Evolutionary conservation across 2,797 vertebrate genomes (phyloP).

Genomic region (Tarsius wallacei): DNA sequence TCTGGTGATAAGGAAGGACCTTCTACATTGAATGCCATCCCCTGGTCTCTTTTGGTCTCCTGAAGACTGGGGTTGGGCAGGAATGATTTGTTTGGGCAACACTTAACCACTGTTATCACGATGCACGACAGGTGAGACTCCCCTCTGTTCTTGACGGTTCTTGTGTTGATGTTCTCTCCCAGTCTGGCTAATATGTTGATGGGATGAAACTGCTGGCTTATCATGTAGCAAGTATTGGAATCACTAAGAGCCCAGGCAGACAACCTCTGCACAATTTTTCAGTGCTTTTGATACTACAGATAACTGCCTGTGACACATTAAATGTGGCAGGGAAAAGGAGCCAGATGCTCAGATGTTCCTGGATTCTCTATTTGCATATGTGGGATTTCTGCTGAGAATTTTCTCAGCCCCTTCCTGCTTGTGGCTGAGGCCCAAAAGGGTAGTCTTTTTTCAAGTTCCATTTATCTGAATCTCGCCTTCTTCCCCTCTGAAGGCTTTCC

Average conservation of each 20-base stretch:
- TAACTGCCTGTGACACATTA: not conserved
- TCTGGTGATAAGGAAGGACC: not conserved
- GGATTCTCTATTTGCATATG: not conserved
- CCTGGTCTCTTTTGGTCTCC: not conserved
- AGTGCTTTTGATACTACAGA: not conserved
- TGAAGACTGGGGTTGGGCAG: not conserved
- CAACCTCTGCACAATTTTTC: not conserved
- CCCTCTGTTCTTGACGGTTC: not conserved
- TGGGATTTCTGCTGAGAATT: not conserved
- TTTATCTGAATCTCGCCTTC: not conserved
- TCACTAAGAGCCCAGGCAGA: not conserved
- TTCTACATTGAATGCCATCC: not conserved
- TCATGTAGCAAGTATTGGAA: not conserved
- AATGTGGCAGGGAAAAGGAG: not conserved
- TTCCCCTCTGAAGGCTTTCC: not conserved
- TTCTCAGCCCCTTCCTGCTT: not conserved
- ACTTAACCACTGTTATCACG: not conserved
- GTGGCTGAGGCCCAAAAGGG: not conserved
- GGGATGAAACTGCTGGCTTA: not conserved
- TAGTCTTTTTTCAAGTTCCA: not conserved
- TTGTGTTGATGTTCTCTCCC: not conserved
- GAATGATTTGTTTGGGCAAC: not conserved
- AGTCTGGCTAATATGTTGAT: not conserved
- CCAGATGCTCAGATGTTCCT: not conserved
- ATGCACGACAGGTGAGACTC: not conserved